Conservation (phyloP, 2,797 vertebrate genomes). For the Pantherophis alleghaniensis region DNA sequence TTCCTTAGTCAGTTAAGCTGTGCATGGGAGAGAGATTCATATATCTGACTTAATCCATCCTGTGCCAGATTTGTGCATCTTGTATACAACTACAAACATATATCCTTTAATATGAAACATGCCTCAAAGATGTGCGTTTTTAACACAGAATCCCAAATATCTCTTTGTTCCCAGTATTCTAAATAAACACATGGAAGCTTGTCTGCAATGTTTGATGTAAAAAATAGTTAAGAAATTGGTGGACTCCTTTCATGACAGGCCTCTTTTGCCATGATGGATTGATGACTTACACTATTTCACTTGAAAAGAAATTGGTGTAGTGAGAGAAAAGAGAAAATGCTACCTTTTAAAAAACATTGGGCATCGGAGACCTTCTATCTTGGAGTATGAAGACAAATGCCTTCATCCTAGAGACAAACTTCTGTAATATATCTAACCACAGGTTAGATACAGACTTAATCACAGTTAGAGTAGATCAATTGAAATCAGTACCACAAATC, state of each 20-base stretch:
- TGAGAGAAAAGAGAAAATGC: not conserved
- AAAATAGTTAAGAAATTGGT: not conserved
- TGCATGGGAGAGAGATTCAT: not conserved
- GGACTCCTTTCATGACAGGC: not conserved
- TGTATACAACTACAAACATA: not conserved
- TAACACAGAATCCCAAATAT: not conserved
- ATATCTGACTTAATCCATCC: not conserved
- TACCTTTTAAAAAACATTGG: not conserved
- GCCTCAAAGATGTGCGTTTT: not conserved
- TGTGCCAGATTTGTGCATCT: not conserved
- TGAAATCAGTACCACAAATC: not conserved
- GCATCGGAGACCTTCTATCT: not conserved
- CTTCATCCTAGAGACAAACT: not conserved
- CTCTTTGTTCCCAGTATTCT: not conserved
- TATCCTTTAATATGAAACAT: not conserved
- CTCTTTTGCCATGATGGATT: not conserved
- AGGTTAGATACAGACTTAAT: not conserved
- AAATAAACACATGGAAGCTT: not conserved
- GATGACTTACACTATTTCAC: not conserved
- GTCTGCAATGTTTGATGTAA: not conserved
- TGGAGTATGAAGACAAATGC: not conserved
- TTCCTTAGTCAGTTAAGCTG: not conserved
- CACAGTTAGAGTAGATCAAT: not conserved
- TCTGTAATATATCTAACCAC: not conserved
- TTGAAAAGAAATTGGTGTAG: not conserved